Percentiles rank a stretch among this genome's conserved stretches.
Evolutionary conservation across 2,888 invertebrate genomes (phyloP).

Genomic region (Pelosia muscerda): DNA sequence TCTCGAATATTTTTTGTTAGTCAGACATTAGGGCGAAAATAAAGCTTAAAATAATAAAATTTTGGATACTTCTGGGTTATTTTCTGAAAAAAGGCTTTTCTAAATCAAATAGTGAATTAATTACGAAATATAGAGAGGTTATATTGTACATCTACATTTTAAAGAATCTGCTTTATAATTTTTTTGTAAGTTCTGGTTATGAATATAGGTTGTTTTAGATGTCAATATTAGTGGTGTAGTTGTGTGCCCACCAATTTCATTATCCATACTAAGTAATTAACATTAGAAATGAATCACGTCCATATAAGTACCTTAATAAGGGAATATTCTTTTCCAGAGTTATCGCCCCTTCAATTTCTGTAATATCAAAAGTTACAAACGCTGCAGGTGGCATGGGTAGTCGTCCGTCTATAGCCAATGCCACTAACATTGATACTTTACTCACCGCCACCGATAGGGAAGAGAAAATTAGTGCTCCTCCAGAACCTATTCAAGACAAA

Average conservation of each 20-base stretch:
- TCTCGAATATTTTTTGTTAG: no score
- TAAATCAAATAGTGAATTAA: no score
- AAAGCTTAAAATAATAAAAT: no score
- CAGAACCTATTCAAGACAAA: slow-evolving; percentile 98
- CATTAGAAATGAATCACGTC: not conserved
- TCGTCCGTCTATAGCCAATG: slow-evolving; percentile 97
- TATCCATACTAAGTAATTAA: not conserved
- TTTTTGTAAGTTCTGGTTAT: not conserved
- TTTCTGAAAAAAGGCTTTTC: no score
- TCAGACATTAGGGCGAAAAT: no score
- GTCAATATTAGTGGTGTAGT: not conserved
- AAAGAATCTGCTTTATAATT: not conserved
- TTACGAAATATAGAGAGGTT: no score
- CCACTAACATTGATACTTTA: slow-evolving; percentile 98
- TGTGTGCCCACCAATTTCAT: not conserved
- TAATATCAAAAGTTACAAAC: slow-evolving; percentile 88
- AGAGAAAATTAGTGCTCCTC: slow-evolving; percentile 95
- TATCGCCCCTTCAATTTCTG: slow-evolving; percentile 81
- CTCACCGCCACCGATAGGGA: slow-evolving; percentile 97
- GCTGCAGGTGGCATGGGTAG: slow-evolving; percentile 87
- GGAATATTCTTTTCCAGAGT: slow-evolving; percentile 65
- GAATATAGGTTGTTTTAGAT: not conserved
- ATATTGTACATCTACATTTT: no score
- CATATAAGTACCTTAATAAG: slow-evolving; percentile 13
- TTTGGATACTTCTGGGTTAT: no score